Conservation (phyloP, 2,797 vertebrate genomes). For the Gambelia wislizenii region DNA sequence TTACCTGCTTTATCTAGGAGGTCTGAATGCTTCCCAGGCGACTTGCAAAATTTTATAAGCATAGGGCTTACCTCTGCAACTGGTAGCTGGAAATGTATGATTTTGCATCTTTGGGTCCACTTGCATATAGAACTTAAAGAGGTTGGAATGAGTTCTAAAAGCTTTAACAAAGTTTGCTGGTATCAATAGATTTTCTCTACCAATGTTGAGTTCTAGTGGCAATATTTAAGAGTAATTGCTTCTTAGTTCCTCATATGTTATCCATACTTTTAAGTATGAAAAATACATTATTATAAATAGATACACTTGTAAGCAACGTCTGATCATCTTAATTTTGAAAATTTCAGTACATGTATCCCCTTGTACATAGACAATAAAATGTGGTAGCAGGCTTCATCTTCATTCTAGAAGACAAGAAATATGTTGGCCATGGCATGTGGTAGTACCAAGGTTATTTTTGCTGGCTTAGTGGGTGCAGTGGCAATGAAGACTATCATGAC, state of each 20-base stretch:
- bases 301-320: neutral
- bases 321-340: neutral
- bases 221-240: neutral
- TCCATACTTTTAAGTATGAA: neutral
- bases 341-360: neutral
- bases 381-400: neutral
- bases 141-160: neutral
- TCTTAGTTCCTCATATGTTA: neutral
- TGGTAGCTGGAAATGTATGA: neutral
- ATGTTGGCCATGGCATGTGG: neutral
- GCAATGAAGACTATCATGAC: neutral
- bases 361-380: neutral
- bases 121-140: neutral
- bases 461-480: neutral
- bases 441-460: neutral
- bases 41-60: too few species aligned
- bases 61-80: neutral
- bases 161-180: neutral
- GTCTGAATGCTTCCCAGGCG: neutral
- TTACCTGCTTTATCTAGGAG: neutral
- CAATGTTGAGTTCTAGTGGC: neutral
- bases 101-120: neutral
- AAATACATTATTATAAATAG: neutral
- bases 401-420: neutral
- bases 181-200: too few species aligned